Evolutionary conservation across 2,113 vertebrate species (phyloP), one percentile per base, ranked within the genome.

Genomic region (Etheostoma spectabile): DNA sequence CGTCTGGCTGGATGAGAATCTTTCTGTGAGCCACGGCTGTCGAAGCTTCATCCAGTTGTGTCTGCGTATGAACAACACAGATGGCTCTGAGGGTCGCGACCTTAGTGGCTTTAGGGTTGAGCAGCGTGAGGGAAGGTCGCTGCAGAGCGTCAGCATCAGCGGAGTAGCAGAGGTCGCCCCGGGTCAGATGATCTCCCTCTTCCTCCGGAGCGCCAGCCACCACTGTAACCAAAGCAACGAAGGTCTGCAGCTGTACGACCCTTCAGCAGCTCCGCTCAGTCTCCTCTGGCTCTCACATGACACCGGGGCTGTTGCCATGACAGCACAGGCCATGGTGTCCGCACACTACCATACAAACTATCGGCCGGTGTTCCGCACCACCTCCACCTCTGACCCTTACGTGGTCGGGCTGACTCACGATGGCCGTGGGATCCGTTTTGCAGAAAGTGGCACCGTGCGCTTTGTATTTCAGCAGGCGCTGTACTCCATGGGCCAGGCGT

Each of bases 271-370:
- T 12, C 78, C 95, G 0, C 91, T 98, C 69, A 97, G 95, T 86
- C 92, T 97, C 69, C 91, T 98, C 83, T 97, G 96, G 97, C 90
- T 97, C 71, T 97, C 96, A 38, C 96, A 97, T 0, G 96, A 97
- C 88, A 97, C 96, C 0, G 96, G 97, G 14, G 95, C 95, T 0
- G 96, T 97, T 33, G 96, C 95, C 61, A 95, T 96, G 95, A 96
- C 91, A 5, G 96, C 96, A 1, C 95, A 97, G 74, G 95, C 96
- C 0, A 88, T 92, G 42, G 94, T 95, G 35, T 91, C 94, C 0
- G 88, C 95, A 19, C 95, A 97, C 66, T 97, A 97, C 89, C 96
- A 97, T 86, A 97, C 95, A 61, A 97, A 94, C 89, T 96, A 96
- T 69, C 94, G 95, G 1, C 96, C 96, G 0, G 85, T 93, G 18